Evolutionary conservation across 2,113 vertebrate genomes (phyloP).

Genomic region (Erythrocercus mccallii): DNA sequence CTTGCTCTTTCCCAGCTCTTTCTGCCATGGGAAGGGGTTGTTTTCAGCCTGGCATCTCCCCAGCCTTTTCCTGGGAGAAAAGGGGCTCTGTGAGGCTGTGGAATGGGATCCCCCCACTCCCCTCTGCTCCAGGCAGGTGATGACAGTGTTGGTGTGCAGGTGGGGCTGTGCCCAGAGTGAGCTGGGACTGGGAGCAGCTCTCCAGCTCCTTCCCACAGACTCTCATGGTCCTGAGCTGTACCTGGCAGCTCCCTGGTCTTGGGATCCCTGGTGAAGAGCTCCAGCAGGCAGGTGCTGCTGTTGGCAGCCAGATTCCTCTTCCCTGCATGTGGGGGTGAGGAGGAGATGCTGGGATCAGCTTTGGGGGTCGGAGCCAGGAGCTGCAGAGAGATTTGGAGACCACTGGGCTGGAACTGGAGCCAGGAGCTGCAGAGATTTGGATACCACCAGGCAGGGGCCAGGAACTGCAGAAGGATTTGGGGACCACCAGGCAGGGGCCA

Average conservation of each 20-base stretch:
- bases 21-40: neutral
- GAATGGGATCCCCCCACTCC: neutral
- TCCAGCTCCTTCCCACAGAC: neutral
- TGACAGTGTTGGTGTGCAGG: neutral
- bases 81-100: neutral
- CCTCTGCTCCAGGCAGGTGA: neutral
- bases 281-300: neutral
- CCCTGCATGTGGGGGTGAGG: rapidly evolving
- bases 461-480: neutral
- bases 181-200: neutral
- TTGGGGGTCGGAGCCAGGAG: neutral
- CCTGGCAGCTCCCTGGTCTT: too few relatives aligned
- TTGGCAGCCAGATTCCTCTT: neutral
- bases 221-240: neutral
- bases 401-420: too few relatives aligned
- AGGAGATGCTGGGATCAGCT: neutral
- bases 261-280: neutral
- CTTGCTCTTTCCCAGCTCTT: neutral
- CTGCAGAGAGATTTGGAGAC: too few relatives aligned
- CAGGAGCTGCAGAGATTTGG: too few relatives aligned
- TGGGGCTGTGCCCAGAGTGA: neutral
- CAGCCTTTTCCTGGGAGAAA: neutral
- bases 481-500: neutral
- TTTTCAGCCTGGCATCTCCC: neutral
- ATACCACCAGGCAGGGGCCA: too few relatives aligned